Conservation (phyloP, 2,797 vertebrate species). For the Catamblyrhynchus diadema region DNA sequence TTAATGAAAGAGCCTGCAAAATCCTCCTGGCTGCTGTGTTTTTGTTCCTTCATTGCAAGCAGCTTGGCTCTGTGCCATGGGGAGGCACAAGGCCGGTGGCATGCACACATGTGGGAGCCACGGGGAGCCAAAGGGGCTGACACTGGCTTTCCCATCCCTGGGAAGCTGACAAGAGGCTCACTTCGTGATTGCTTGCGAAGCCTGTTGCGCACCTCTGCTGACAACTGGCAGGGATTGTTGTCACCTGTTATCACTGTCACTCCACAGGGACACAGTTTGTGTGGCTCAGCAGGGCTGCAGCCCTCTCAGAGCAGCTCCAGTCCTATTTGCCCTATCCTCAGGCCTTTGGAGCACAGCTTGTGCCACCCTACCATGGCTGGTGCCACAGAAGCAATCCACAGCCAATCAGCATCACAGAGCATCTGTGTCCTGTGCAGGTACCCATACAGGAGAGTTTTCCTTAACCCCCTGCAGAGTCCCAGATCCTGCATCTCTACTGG, state of each 20-base stretch:
- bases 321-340: not conserved
- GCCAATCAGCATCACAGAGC: accelerated
- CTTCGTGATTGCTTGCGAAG: not conserved
- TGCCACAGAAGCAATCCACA: not conserved
- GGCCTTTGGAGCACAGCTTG: not conserved
- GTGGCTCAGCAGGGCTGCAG: not conserved
- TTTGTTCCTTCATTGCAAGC: not conserved
- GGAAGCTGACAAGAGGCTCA: not conserved
- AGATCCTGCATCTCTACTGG: not conserved
- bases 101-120: accelerated
- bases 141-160: not conserved
- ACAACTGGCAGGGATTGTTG: not conserved
- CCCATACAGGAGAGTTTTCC: not conserved
- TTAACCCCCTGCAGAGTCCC: not conserved
- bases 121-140: accelerated
- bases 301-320: accelerated
- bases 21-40: not conserved
- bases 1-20: constrained; percentile 44
- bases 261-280: accelerated
- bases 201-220: not conserved
- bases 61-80: not conserved
- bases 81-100: accelerated
- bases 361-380: accelerated
- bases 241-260: not conserved
- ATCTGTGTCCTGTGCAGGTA: accelerated